phyloP scores from a whole-genome alignment of 2,113 vertebrate species.

The Pitta sordida region DNA sequence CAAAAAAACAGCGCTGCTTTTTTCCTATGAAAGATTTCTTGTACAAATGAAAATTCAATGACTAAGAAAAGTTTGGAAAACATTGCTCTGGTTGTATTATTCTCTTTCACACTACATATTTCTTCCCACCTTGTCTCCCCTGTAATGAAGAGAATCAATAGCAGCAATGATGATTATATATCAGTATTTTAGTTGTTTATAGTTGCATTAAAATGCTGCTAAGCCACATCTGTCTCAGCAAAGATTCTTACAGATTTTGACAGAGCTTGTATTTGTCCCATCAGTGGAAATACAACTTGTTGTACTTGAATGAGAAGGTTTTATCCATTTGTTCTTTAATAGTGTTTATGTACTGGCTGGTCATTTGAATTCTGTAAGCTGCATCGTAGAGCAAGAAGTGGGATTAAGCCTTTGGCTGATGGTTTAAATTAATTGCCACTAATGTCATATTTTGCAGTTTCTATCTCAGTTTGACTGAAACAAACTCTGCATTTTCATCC shows the following conservation, averaged over 20 bases:
- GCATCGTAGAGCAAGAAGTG: not conserved
- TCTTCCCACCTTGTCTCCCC: not conserved
- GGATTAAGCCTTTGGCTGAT: not conserved
- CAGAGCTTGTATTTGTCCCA: not conserved
- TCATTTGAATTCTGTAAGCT: not conserved
- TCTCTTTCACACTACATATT: not conserved
- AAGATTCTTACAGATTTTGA: not conserved
- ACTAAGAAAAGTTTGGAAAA: not conserved
- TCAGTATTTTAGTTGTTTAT: not conserved
- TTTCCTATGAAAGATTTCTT: not conserved
- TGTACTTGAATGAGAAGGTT: not conserved
- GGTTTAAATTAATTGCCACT: not conserved
- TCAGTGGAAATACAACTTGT: not conserved
- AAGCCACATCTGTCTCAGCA: not conserved
- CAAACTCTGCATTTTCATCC: not conserved
- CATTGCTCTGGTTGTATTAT: not conserved
- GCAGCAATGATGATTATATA: not conserved
- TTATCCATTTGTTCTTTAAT: not conserved
- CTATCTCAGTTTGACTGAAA: not conserved
- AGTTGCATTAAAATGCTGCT: not conserved
- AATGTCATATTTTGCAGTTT: not conserved
- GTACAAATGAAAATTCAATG: not conserved
- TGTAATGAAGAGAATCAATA: not conserved
- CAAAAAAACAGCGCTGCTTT: not conserved
- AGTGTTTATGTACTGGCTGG: not conserved